Base-by-base conservation (phyloP, 2,113 vertebrate species). In the Chamaea fasciata region DNA sequence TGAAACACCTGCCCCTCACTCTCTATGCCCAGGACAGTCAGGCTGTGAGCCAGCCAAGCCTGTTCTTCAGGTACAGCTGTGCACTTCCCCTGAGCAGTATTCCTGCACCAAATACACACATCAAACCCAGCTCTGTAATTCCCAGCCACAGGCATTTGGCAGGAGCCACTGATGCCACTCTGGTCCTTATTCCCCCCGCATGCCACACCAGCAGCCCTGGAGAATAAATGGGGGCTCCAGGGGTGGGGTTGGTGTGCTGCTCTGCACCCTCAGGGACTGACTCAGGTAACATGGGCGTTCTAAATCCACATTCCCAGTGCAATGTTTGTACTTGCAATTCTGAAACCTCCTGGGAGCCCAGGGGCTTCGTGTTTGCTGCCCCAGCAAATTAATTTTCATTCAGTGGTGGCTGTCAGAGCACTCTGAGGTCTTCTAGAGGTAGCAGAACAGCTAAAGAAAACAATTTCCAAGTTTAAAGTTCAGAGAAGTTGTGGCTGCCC, bases 151-250 rank as follows among this genome's bases (percentile, higher is more conserved):
- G 55, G 37, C 37, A 12, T 2, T 2, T 15, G 26, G 35, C 89
- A 67, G 73, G 53, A 84, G 2, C 53, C 6, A 4, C 75, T 28
- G 71, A 4, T 30, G 67, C 27, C 56, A 42, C 56, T n/a, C 16
- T 0, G 0, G n/a, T 50, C 23, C 80, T 64, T 4, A n/a, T n/a
- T 23, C 35, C 27, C 42, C 2, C 0, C 12, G n/a, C 1, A 4
- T n/a, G 60, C 41, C 59, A 18, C 24, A 5, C 10, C 69, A n/a
- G 19, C 52, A 68, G 60, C 62, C 44, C 60, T 30, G 60, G 4
- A 31, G 68, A 39, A 33, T 5, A 52, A 47, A 24, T 9, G 31
- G 35, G 15, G 27, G 20, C 52, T 59, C 39, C 23, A 15, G 12
- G 53, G 16, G 2, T 42, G 57, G 49, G n/a, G 15, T 49, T 89